Evolutionary conservation across 2,888 invertebrate genomes (phyloP).

Genomic region (Clepsis dumicolana): DNA sequence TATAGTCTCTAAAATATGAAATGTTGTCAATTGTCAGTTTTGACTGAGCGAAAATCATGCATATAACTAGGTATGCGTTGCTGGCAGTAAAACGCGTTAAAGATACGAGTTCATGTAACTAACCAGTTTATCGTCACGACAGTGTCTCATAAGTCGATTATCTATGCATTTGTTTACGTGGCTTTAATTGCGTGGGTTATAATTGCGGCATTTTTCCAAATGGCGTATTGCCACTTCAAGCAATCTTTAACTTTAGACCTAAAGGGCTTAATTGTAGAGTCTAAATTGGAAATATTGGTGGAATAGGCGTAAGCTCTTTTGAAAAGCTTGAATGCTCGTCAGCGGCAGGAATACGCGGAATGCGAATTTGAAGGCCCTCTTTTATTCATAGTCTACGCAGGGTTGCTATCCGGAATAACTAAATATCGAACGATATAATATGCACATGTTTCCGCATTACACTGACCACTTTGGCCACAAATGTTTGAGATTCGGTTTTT

Average conservation of each 20-base stretch:
- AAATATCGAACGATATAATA: not conserved
- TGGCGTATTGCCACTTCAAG: not conserved
- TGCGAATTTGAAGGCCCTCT: conserved; percentile 61
- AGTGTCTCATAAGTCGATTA: conserved; percentile 8
- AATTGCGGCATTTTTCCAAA: conserved; percentile 39
- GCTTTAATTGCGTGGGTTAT: conserved; percentile 43
- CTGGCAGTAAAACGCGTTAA: no score
- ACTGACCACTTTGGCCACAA: no score
- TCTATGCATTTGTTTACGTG: conserved; percentile 30
- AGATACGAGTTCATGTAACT: not conserved
- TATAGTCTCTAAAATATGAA: no score
- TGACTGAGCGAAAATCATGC: no score
- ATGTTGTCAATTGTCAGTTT: no score
- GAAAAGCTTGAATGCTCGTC: conserved; percentile 26
- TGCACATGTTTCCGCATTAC: no score
- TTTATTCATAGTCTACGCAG: conserved; percentile 57
- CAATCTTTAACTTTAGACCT: not conserved
- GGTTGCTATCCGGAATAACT: conserved; percentile 13
- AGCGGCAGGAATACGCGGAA: conserved; percentile 50
- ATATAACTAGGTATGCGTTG: no score
- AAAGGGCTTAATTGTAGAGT: not conserved
- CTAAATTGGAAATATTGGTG: not conserved
- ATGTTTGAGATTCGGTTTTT: no score
- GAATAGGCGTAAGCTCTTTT: not conserved
- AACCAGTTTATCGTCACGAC: not conserved